phyloP scores from a whole-genome alignment of 2,113 vertebrate genomes.

The Orthonyx spaldingii region DNA sequence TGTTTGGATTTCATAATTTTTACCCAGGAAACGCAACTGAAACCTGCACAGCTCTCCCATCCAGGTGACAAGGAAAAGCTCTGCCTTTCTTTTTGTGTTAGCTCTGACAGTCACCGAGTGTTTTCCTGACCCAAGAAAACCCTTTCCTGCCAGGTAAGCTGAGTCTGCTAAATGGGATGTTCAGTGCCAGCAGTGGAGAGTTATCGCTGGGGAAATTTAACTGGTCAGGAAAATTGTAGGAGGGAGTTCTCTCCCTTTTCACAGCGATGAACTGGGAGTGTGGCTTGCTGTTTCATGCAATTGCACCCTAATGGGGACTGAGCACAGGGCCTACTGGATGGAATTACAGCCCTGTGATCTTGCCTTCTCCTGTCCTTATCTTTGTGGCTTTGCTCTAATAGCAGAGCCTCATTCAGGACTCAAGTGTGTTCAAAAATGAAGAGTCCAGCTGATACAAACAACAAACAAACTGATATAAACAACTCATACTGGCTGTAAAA shows the following conservation, averaged over 20 bases:
- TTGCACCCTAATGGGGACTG: background rate
- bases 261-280: fast-evolving
- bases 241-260: background rate
- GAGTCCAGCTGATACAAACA: background rate
- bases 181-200: background rate
- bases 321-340: background rate
- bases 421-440: background rate
- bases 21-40: background rate
- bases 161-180: background rate
- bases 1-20: background rate
- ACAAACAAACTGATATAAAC: background rate
- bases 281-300: background rate
- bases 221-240: background rate
- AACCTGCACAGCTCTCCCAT: background rate
- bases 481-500: background rate
- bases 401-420: background rate
- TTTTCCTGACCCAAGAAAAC: background rate
- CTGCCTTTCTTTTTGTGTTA: background rate
- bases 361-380: background rate
- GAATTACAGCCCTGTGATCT: background rate
- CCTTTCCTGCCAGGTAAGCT: background rate
- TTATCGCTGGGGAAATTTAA: background rate
- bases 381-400: background rate
- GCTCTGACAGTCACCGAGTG: background rate
- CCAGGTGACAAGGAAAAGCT: background rate